Percentiles rank a stretch among this genome's conserved stretches.
phyloP scores from a whole-genome alignment of 2,113 vertebrate species.

The Jaculus jaculus region DNA sequence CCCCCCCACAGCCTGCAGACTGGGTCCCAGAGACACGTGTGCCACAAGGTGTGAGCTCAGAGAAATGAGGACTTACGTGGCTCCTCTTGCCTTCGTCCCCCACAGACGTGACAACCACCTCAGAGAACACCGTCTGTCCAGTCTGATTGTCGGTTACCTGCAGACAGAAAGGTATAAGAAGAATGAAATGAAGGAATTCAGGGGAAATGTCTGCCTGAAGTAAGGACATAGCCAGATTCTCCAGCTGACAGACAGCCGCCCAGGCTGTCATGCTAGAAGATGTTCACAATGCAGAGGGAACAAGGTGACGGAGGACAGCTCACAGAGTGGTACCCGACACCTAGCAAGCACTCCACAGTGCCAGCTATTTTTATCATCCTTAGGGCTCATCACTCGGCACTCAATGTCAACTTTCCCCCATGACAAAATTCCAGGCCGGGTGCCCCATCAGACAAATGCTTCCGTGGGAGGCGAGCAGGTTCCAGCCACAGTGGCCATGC shows the following conservation, averaged over 20 bases:
- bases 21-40: background rate
- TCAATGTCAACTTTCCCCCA: background rate
- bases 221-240: background rate
- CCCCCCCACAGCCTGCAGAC: background rate
- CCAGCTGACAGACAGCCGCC: background rate
- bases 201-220: background rate
- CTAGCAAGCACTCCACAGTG: background rate
- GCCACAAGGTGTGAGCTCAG: background rate
- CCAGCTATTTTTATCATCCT: background rate
- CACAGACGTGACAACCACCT: conserved; percentile 83
- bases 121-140: conserved; percentile 85
- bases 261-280: background rate
- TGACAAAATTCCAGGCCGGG: background rate
- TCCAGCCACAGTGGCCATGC: background rate
- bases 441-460: background rate
- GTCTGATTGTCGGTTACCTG: conserved; percentile 90
- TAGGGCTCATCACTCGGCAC: background rate
- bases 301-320: background rate
- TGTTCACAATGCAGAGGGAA: background rate
- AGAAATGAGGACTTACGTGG: conserved; percentile 86
- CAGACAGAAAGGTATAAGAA: background rate
- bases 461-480: background rate
- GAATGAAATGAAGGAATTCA: background rate
- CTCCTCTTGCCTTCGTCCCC: conserved; percentile 85
- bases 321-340: background rate